Evolutionary conservation across 1,140 invertebrate genomes (phyloP).

Genomic region (Ooceraea biroi): DNA sequence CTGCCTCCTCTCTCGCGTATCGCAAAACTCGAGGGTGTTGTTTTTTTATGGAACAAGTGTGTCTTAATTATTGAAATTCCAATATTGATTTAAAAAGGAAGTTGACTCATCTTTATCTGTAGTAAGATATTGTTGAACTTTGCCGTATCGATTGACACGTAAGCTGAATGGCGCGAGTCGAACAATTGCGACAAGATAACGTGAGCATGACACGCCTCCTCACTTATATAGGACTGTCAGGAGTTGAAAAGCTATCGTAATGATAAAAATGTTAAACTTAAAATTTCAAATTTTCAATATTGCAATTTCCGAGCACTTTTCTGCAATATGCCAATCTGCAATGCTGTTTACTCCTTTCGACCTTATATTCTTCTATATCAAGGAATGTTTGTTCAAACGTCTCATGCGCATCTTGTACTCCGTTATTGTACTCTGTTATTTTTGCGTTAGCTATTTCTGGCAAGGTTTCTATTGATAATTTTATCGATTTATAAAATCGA

Average conservation of each 20-base stretch:
- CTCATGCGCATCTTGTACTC: too few relatives aligned
- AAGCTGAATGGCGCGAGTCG: background rate
- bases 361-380: too few relatives aligned
- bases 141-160: conserved; percentile 27
- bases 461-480: too few relatives aligned
- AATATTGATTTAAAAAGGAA: conserved; percentile 12
- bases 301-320: too few relatives aligned
- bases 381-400: background rate
- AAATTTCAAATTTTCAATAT: too few relatives aligned
- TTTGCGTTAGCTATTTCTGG: too few relatives aligned
- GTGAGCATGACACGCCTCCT: background rate
- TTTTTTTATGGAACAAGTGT: background rate
- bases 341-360: background rate
- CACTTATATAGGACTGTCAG: background rate
- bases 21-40: background rate
- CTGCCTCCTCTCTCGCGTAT: background rate
- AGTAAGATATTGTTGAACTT: background rate
- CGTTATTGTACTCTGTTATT: too few relatives aligned
- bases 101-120: background rate
- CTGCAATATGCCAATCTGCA: too few relatives aligned
- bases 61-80: background rate
- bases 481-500: too few relatives aligned
- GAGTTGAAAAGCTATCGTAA: background rate
- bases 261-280: conserved; percentile 2
- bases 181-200: background rate